Conservation (phyloP, 2,113 vertebrate genomes). For the Saguinus imperator region DNA sequence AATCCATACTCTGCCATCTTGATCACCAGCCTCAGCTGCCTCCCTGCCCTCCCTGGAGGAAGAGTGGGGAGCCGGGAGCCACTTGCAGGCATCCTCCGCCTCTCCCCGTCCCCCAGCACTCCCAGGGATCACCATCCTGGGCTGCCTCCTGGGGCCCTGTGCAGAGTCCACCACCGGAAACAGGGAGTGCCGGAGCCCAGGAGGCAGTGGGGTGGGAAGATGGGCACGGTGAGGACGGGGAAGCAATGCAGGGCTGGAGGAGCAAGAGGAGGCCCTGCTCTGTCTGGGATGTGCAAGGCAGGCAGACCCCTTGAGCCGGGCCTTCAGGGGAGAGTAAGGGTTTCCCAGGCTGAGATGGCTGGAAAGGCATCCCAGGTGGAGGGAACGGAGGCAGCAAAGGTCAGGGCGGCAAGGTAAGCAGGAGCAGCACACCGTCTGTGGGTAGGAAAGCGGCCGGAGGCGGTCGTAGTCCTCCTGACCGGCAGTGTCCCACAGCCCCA, state of each 20-base stretch:
- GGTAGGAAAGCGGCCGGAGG: slow-evolving; percentile 89
- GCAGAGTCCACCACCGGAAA: background rate
- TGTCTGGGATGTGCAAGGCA: background rate
- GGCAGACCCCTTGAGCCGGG: background rate
- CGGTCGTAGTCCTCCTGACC: slow-evolving; percentile 95
- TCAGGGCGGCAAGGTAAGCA: background rate
- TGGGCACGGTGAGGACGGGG: fast-evolving
- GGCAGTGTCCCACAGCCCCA: slow-evolving; percentile 92
- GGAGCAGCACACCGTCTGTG: slow-evolving; percentile 84
- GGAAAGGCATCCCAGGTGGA: background rate
- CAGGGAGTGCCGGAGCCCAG: background rate
- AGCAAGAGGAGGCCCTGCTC: background rate
- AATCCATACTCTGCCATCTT: fast-evolving
- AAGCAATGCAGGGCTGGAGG: too few relatives aligned
- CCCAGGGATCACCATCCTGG: background rate
- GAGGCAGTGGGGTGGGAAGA: too few relatives aligned
- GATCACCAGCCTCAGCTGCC: background rate
- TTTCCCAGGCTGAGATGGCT: background rate
- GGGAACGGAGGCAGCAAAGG: background rate
- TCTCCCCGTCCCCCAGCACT: background rate
- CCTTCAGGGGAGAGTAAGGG: background rate
- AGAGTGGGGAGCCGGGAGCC: background rate
- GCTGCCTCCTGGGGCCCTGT: background rate
- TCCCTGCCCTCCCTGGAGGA: background rate
- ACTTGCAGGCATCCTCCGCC: background rate